Conservation (phyloP, 2,797 vertebrate genomes). For the Nyctibius grandis region DNA sequence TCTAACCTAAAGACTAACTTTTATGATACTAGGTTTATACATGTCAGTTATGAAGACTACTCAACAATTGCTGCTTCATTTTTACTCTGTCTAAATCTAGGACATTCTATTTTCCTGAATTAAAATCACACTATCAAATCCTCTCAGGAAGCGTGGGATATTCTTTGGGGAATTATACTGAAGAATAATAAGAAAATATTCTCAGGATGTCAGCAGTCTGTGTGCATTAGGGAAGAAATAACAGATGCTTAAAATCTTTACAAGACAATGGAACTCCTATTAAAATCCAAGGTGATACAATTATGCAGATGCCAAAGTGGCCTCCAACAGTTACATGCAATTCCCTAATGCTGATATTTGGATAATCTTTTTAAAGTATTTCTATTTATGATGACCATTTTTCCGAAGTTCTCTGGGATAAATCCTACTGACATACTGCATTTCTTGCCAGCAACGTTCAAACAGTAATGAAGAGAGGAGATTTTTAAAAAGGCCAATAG, state of each 20-base stretch:
- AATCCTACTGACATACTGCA: neutral
- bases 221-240: neutral
- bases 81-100: constrained; percentile 9
- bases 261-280: neutral
- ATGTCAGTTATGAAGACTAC: neutral
- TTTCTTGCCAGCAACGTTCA: neutral
- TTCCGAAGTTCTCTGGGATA: neutral
- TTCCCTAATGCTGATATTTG: neutral
- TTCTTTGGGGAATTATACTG: neutral
- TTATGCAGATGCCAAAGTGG: neutral
- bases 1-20: neutral
- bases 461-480: neutral
- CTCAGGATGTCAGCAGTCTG: neutral
- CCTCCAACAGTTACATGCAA: neutral
- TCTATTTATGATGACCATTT: neutral
- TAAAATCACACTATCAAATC: neutral
- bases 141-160: neutral
- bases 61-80: neutral
- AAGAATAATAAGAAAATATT: neutral
- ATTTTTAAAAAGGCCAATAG: neutral
- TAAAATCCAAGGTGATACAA: neutral
- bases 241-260: neutral
- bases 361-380: neutral
- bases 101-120: constrained; percentile 5
- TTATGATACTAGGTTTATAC: neutral